phyloP scores from a whole-genome alignment of 2,797 vertebrate species.

The Cynopterus sphinx region DNA sequence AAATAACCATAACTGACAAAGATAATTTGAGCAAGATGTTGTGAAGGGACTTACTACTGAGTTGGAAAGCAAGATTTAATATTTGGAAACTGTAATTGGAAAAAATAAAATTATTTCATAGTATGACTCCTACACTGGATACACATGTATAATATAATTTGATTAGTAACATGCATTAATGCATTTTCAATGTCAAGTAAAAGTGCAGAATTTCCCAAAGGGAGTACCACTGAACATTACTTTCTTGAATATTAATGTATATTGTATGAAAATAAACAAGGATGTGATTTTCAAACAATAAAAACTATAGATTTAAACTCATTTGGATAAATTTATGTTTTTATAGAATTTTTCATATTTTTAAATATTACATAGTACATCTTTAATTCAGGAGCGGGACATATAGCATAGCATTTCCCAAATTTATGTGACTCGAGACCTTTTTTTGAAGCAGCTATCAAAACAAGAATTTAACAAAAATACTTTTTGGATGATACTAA shows the following conservation, averaged over 20 bases:
- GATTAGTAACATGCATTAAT: neutral
- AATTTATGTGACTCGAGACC: neutral
- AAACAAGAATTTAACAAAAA: conserved; percentile 15
- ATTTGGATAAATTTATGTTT: neutral
- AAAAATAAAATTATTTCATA: conserved; percentile 3
- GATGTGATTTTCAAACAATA: neutral
- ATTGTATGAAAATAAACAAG: neutral
- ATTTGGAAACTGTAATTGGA: conserved; percentile 20
- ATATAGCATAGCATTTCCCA: neutral
- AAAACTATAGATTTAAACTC: neutral
- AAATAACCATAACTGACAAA: conserved; percentile 4
- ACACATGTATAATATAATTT: conserved; percentile 13
- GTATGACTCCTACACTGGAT: neutral
- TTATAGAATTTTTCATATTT: neutral
- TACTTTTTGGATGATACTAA: neutral
- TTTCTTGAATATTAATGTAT: neutral
- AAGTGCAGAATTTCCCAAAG: neutral
- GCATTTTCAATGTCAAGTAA: conserved; percentile 10
- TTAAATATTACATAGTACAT: neutral
- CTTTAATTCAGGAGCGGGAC: neutral
- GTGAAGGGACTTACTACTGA: neutral
- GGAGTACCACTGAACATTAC: neutral
- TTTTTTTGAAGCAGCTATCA: neutral
- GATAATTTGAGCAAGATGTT: conserved; percentile 36
- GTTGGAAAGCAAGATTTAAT: neutral